These are phyloP conservation scores for Philaethria dido DNA, from an alignment of 2,888 invertebrate species.

Conservation along the genomic window DNA sequence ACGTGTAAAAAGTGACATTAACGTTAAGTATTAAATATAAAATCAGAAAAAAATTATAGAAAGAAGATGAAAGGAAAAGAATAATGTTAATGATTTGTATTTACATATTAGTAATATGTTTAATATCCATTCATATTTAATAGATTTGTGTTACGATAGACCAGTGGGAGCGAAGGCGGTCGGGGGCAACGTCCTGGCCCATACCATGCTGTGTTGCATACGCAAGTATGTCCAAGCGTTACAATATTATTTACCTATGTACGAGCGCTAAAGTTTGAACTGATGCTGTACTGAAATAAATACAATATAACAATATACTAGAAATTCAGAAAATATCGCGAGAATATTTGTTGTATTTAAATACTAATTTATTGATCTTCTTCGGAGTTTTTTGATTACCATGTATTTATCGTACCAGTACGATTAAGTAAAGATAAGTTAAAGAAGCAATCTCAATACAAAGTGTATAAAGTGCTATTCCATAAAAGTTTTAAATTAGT, in stretches of 20 bases:
- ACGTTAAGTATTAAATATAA: constrained; percentile 2
- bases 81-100: background rate
- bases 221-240: constrained; percentile 57
- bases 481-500: background rate
- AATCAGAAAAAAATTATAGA: background rate
- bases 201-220: constrained; percentile 66
- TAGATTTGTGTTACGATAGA: constrained; percentile 43
- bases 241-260: constrained; percentile 27
- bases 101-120: background rate
- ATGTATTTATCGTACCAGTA: background rate
- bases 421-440: too few relatives aligned
- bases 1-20: background rate
- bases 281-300: constrained; percentile 7
- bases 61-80: background rate
- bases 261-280: constrained; percentile 1
- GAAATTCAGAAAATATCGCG: background rate
- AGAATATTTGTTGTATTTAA: background rate
- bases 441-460: too few relatives aligned
- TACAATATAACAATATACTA: background rate
- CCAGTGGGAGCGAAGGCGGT: constrained; percentile 57
- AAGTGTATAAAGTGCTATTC: too few relatives aligned
- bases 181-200: constrained; percentile 75
- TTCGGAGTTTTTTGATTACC: background rate
- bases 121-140: constrained; percentile 15
- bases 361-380: background rate